These are phyloP conservation scores for Lasioglossum leucozonium DNA, from an alignment of 2,888 invertebrate species.

Conservation along the genomic window DNA sequence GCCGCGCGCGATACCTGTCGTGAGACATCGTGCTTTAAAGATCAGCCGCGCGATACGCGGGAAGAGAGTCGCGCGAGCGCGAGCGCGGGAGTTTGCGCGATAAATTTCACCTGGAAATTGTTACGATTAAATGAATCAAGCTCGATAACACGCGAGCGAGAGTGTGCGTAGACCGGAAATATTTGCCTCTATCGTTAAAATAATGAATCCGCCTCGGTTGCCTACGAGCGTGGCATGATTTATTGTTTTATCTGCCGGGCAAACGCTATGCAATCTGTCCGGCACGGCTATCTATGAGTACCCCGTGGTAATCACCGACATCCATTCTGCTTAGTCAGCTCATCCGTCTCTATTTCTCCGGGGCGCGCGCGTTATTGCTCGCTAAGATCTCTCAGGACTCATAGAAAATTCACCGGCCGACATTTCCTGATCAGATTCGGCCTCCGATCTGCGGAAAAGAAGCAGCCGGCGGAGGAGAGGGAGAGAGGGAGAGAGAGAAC, in stretches of 20 bases:
- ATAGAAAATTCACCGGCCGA: slow-evolving; percentile 1
- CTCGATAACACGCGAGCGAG: neutral
- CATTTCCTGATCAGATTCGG: slow-evolving; percentile 14
- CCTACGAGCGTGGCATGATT: slow-evolving; percentile 23
- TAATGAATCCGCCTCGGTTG: slow-evolving; percentile 37
- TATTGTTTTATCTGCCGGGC: slow-evolving; percentile 34
- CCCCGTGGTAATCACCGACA: slow-evolving; percentile 35
- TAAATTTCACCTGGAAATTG: slow-evolving; percentile 7
- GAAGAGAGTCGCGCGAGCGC: neutral
- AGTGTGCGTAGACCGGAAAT: slow-evolving; percentile 9
- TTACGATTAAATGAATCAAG: slow-evolving; percentile 33
- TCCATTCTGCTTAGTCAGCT: slow-evolving; percentile 34
- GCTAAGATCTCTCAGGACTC: neutral
- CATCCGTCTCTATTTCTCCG: slow-evolving; percentile 19
- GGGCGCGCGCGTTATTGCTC: neutral
- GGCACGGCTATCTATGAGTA: slow-evolving; percentile 27
- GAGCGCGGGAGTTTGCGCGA: too few relatives aligned
- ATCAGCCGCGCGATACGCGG: neutral
- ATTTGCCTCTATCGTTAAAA: slow-evolving; percentile 29
- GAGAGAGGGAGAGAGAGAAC: too few relatives aligned
- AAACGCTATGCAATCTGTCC: slow-evolving; percentile 28
- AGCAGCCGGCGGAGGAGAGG: too few relatives aligned
- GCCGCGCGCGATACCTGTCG: neutral
- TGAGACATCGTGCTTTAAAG: neutral
- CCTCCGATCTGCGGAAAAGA: slow-evolving; percentile 25